A percentile compares a stretch with the other conserved stretches of the same genome.
Evolutionary conservation across 1,140 invertebrate genomes (phyloP).

Genomic region (Heliothis subflexa): DNA sequence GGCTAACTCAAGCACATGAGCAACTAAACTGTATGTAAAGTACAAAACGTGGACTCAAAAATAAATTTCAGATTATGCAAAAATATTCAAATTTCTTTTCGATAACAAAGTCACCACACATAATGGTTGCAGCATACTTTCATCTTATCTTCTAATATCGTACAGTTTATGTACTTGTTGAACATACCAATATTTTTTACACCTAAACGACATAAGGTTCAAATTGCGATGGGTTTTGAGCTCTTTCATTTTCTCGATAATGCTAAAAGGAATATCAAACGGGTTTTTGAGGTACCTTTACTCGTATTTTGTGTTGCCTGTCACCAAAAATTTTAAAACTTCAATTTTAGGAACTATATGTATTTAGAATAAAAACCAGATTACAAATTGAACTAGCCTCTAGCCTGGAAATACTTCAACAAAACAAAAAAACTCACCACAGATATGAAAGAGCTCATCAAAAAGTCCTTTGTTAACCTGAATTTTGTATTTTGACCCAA

Average conservation of each 20-base stretch:
- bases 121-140: slow-evolving; percentile 5
- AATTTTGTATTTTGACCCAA: no score
- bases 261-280: neutral
- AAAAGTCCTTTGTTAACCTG: no score
- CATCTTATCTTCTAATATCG: slow-evolving; percentile 29
- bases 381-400: no score
- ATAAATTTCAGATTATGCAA: slow-evolving; percentile 45
- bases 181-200: slow-evolving; percentile 37
- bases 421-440: no score
- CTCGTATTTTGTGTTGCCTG: no score
- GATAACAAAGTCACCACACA: slow-evolving; percentile 27
- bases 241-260: slow-evolving; percentile 29
- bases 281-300: neutral
- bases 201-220: slow-evolving; percentile 22
- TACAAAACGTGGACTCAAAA: slow-evolving; percentile 39
- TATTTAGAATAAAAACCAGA: no score
- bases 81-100: slow-evolving; percentile 41
- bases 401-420: no score
- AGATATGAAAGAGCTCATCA: no score
- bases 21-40: slow-evolving; percentile 35
- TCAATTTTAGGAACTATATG: no score
- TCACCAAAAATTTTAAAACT: no score
- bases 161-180: slow-evolving; percentile 40
- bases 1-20: slow-evolving; percentile 16
- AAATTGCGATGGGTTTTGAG: slow-evolving; percentile 29